Percentiles rank a stretch among this genome's conserved stretches.
These are phyloP conservation scores for Macrochelys suwanniensis DNA, from an alignment of 2,797 vertebrate genomes.

Conservation along the genomic window DNA sequence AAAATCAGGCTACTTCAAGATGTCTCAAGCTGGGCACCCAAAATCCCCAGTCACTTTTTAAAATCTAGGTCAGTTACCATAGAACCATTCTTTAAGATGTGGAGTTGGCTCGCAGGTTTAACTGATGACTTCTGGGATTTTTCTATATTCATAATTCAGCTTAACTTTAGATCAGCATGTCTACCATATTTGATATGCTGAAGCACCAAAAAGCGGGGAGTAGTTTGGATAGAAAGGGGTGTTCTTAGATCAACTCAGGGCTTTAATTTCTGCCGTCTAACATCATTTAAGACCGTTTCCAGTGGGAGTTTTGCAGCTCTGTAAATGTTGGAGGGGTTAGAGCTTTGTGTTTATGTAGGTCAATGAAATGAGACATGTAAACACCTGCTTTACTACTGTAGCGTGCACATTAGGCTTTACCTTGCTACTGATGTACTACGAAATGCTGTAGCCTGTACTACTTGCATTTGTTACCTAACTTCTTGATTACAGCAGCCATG, in stretches of 20 bases:
- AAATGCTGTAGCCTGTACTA: neutral
- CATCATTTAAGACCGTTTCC: neutral
- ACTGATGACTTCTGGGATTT: neutral
- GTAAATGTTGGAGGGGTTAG: neutral
- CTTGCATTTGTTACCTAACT: neutral
- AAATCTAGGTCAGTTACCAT: neutral
- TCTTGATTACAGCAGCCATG: neutral
- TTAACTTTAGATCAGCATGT: neutral
- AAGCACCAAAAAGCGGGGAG: neutral
- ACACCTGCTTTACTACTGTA: too few species aligned
- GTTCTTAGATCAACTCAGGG: neutral
- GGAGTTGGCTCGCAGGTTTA: neutral
- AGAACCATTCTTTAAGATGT: neutral
- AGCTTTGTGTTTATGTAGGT: neutral
- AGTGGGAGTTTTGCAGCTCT: neutral
- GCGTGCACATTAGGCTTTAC: neutral
- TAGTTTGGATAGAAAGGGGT: neutral
- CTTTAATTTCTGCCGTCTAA: neutral
- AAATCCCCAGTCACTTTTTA: neutral
- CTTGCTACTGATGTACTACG: neutral
- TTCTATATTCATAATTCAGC: slow-evolving; percentile 5
- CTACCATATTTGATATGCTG: neutral
- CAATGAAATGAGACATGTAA: neutral
- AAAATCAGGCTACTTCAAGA: neutral
- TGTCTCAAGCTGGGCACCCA: neutral